These are phyloP conservation scores for Sciurus niger DNA, from an alignment of 2,113 vertebrate genomes.

Conservation along the genomic window DNA sequence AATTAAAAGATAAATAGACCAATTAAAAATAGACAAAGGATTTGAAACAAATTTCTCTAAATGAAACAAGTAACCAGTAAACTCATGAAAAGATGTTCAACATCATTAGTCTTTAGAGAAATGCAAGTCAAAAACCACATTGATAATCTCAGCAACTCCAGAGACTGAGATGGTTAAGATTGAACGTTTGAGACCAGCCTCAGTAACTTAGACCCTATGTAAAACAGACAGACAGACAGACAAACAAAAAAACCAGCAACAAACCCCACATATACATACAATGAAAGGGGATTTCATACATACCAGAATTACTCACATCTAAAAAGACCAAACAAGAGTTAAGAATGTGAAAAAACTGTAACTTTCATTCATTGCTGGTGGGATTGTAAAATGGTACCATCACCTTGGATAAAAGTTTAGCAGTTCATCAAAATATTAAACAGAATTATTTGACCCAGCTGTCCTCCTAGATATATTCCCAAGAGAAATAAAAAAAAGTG, in stretches of 20 bases:
- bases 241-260: no score
- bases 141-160: no score
- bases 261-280: no score
- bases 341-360: background rate
- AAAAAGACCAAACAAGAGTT: background rate
- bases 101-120: background rate
- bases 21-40: conserved; percentile 19
- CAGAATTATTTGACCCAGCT: background rate
- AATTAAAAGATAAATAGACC: background rate
- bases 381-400: background rate
- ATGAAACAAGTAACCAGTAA: background rate
- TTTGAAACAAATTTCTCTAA: background rate
- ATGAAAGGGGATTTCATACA: background rate
- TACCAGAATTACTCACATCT: background rate
- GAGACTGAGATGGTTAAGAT: no score
- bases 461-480: background rate
- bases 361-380: background rate
- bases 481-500: background rate
- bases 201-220: no score
- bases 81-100: background rate
- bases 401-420: background rate
- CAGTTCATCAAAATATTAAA: conserved; percentile 18
- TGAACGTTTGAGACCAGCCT: no score
- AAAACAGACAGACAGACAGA: no score
- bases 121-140: background rate